Evolutionary conservation across 2,888 invertebrate genomes (phyloP).

Genomic region (Plutella xylostella): DNA sequence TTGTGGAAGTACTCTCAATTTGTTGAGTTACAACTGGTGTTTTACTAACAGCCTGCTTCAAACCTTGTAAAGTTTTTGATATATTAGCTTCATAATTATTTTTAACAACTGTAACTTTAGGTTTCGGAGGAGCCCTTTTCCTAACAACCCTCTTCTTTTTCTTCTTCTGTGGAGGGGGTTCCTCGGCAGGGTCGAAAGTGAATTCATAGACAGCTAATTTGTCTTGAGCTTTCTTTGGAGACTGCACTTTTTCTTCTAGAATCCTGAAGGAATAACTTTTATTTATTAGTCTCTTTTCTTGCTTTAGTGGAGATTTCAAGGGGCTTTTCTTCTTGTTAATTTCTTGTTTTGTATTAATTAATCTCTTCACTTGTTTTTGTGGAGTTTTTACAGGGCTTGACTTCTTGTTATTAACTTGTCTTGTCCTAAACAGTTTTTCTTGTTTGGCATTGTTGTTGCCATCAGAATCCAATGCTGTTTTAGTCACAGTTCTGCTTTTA

Average conservation of each 20-base stretch:
- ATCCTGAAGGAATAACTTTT: conserved; percentile 36
- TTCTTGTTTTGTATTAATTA: conserved; percentile 4
- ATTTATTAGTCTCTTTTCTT: conserved; percentile 22
- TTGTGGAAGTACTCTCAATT: background rate
- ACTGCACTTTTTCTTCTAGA: conserved; percentile 32
- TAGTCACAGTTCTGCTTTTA: background rate
- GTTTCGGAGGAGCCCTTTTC: conserved; percentile 32
- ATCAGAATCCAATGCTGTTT: conserved; percentile 19
- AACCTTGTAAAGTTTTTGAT: conserved; percentile 37
- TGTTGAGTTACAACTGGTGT: conserved; percentile 8
- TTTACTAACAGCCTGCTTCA: conserved; percentile 32
- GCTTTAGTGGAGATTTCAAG: background rate
- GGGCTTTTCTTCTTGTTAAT: conserved; percentile 1
- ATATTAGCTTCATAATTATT: conserved; percentile 50
- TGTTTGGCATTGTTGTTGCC: conserved; percentile 35
- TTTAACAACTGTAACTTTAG: conserved; percentile 33
- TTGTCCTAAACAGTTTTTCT: conserved; percentile 10
- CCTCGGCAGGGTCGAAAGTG: conserved; percentile 56
- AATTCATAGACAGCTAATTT: conserved; percentile 57
- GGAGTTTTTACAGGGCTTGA: background rate
- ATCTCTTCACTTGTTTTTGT: conserved; percentile 14
- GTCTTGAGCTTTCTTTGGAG: conserved; percentile 23
- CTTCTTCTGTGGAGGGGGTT: conserved; percentile 50
- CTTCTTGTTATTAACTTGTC: conserved; percentile 6
- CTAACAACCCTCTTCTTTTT: conserved; percentile 38